phyloP scores from a whole-genome alignment of 2,797 vertebrate genomes.

The Phaenicophaeus curvirostris region DNA sequence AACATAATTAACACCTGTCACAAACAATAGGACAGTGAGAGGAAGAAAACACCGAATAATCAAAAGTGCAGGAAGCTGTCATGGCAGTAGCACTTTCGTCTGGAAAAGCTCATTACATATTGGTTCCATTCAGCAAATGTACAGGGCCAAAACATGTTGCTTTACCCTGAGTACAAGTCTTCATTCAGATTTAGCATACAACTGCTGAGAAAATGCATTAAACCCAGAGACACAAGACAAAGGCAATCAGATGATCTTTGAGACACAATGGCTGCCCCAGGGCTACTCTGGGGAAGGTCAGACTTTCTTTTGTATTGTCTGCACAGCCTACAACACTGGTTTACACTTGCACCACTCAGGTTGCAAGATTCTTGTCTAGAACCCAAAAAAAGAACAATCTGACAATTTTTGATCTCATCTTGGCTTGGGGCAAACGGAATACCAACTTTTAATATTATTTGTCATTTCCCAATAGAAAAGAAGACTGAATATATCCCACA shows the following conservation, averaged over 20 bases:
- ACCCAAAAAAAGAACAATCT: neutral
- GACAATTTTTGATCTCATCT: neutral
- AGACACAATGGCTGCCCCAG: neutral
- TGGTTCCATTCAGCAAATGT: neutral
- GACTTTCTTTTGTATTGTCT: neutral
- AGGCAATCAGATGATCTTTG: neutral
- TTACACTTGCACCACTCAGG: neutral
- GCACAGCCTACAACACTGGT: fast-evolving
- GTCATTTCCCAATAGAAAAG: neutral
- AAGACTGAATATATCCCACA: neutral
- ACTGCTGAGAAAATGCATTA: neutral
- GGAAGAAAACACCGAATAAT: neutral
- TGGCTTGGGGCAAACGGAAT: neutral
- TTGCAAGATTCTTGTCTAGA: neutral
- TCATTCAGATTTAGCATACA: neutral
- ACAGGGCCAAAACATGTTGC: neutral
- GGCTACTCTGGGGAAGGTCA: neutral
- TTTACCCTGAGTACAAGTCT: neutral
- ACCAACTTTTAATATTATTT: neutral
- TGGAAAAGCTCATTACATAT: neutral
- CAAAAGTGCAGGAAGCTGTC: neutral
- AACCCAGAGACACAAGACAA: neutral
- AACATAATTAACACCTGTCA: neutral
- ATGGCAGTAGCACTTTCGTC: neutral
- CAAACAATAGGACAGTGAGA: neutral